These are phyloP conservation scores for Blomia tropicalis DNA, from an alignment of 2,888 invertebrate genomes.

Conservation along the genomic window DNA sequence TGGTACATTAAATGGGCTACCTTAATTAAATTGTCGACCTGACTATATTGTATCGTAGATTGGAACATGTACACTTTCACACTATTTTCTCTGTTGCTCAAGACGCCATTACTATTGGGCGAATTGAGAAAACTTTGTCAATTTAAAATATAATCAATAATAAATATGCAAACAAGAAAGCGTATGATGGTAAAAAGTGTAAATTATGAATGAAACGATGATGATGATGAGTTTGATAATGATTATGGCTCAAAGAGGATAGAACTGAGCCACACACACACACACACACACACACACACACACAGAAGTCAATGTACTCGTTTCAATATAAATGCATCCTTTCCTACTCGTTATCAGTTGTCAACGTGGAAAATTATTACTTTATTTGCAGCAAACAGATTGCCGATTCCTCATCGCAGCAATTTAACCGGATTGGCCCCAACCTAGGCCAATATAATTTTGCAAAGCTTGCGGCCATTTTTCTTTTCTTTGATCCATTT, in stretches of 20 bases:
- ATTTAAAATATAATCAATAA: conserved; percentile 12
- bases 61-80: too few species aligned
- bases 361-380: not conserved
- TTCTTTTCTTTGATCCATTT: not conserved
- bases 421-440: not conserved
- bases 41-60: not conserved
- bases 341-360: not conserved
- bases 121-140: not conserved
- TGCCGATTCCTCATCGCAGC: not conserved
- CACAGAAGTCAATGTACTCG: too few species aligned
- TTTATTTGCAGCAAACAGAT: not conserved
- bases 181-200: not conserved
- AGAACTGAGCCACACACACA: too few species aligned
- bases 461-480: not conserved
- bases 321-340: too few species aligned
- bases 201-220: not conserved
- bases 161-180: conserved; percentile 6
- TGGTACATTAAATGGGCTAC: conserved; percentile 1
- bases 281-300: too few species aligned
- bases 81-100: not conserved
- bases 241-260: too few species aligned
- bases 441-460: not conserved
- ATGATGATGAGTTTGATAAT: too few species aligned
- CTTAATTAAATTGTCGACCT: not conserved
- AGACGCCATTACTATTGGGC: too few species aligned